Evolutionary conservation across 2,113 vertebrate genomes (phyloP), one percentile per base, ranked within the genome.

Genomic region (Osmerus eperlanus): DNA sequence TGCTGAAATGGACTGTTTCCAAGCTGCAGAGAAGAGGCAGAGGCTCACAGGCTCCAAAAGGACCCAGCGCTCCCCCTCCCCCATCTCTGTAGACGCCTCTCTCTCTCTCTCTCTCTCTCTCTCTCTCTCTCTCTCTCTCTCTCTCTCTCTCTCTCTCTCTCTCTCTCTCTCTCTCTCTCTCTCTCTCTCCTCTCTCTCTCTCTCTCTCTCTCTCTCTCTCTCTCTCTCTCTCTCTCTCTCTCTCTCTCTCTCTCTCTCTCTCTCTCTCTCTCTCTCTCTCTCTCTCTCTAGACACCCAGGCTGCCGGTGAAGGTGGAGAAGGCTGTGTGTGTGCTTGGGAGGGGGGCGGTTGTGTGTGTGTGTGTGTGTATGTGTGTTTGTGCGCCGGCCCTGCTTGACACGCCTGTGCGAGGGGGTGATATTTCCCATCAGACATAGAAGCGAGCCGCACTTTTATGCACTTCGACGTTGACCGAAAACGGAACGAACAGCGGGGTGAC

Each of bases 111-210:
- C 90, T 84, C 85, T 85, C 74, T 84, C 41, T 70, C 80, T 85
- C 80, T 86, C 90, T 84, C 85, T 85, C 74, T 84, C 41, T 70
- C 80, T 85, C 80, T 86, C 90, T 84, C 85, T 85, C 74, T 84
- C 41, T 70, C 80, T 85, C 80, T 86, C 90, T 84, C 85, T 85
- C 74, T 84, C 41, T 70, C 80, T 85, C 80, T 86, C 90, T 84
- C 85, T 85, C 74, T 84, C 41, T 70, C 80, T 85, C 80, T 86
- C 90, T 84, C 85, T 85, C 74, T 84, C 41, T 70, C 80, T 85
- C 80, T 86, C 90, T 84, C 85, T 85, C 74, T 84, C 41, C 80
- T 85, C 80, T 86, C 90, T 84, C 85, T 85, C 74, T 84, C 41
- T 70, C 69, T 71, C 74, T 66, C 67, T 82, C 68, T 67, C 80